Base-by-base conservation (phyloP, 2,888 invertebrate genomes). In the Phalangium opilio region DNA sequence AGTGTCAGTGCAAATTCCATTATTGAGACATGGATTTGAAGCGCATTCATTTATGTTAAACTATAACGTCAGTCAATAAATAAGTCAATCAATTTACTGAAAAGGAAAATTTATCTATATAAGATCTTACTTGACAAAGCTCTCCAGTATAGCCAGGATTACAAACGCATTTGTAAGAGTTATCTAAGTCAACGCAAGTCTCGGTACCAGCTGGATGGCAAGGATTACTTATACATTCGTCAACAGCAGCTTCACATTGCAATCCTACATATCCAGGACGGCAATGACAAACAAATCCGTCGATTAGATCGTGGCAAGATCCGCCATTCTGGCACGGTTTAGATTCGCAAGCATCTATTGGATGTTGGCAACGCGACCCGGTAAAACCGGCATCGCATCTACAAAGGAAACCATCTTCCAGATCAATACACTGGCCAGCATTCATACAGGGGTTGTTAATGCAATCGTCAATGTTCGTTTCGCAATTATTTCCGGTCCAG, bases 321-420 rank as follows among this genome's bases (percentile, higher is more conserved):
- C 84, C 91, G 19, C 89, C 86, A 62, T 93, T 90, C 61, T 87
- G 83, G 64, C 95, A 95, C 1, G 93, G 90, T 52, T 79, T 73
- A 1, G 83, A 81, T 18, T 81, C 77, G 61, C 95, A 95, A 60
- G 90, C 87, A 62, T 95, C 91, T 49, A 91, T 81, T 0, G 83
- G 78, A 61, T 91, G 90, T 63, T 93, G 91, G 63, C 91, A 93
- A 19, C 50, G 50, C 8, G 51, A 50, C 39, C 93, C 93, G 2
- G 90, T 89, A 62, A 80, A 93, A 1, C 91, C 93, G n/a, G 85
- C 77, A 63, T 90, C 87, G 63, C 93, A 95, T 45, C 78, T 80
- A 62, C 93, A 95, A 15, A 47, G 48, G 59, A 77, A 90, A 45
- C 81, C 86, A 59, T 86, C 77, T 3, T 87, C 76, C 50, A 79